Evolutionary conservation across 2,113 vertebrate genomes (phyloP).

Genomic region (Girardinichthys multiradiatus): DNA sequence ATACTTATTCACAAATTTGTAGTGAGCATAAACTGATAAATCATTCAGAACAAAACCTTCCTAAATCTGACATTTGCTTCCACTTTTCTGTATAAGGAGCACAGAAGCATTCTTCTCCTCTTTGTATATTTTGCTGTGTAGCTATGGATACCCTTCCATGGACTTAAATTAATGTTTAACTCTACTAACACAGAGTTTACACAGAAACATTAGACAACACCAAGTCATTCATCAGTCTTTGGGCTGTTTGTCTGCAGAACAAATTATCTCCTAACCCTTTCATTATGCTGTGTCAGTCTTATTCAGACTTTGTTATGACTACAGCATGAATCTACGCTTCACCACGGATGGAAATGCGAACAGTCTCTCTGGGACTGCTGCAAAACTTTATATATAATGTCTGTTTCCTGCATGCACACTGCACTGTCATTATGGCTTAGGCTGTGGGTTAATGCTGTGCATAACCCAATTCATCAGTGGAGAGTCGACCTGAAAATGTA

Average conservation of each 20-base stretch:
- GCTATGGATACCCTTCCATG: background rate
- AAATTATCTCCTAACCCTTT: constrained; percentile 23
- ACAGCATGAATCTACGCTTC: constrained; percentile 52
- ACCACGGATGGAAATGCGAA: constrained; percentile 56
- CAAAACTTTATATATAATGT: constrained; percentile 29
- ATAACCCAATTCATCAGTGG: constrained; percentile 11
- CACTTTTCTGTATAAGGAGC: constrained; percentile 21
- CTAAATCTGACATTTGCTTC: background rate
- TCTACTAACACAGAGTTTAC: background rate
- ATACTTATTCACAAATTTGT: background rate
- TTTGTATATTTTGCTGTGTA: constrained; percentile 1
- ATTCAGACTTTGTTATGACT: constrained; percentile 56
- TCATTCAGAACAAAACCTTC: background rate
- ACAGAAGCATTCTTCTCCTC: background rate
- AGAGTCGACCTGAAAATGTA: constrained; percentile 10
- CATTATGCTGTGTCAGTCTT: constrained; percentile 40
- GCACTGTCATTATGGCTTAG: constrained; percentile 35
- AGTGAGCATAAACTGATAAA: background rate
- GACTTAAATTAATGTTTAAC: background rate
- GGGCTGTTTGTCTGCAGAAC: constrained; percentile 26
- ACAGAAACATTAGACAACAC: constrained; percentile 7
- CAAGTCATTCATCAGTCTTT: constrained; percentile 15
- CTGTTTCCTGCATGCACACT: constrained; percentile 24
- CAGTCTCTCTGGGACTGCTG: constrained; percentile 33
- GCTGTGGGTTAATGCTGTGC: constrained; percentile 30